Base-by-base conservation (phyloP, 2,888 invertebrate species). In the Poecilus cupreus region DNA sequence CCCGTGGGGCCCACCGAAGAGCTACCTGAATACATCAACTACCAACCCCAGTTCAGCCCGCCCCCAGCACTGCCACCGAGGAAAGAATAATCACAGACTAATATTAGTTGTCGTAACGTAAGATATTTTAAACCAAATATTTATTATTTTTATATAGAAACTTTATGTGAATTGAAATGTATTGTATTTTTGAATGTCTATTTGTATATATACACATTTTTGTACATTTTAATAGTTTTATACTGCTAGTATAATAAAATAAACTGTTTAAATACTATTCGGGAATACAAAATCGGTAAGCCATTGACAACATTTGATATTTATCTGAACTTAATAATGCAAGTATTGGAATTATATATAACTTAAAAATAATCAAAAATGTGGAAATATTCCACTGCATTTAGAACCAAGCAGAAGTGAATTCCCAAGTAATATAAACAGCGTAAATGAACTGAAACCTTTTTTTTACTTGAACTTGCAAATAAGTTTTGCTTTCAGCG, bases 211-310 rank as follows among this genome's bases (percentile, higher is more conserved):
- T 80, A 80, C 72, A 72, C 72, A 72, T 68, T 80, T 80, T 80
- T 80, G 80, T 80, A 80, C 80, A 80, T 80, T 80, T 68, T 80
- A 72, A 80, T 80, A 80, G 72, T 80, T 80, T 80, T 80, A 80
- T 80, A 80, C 72, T 54, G 54, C 22, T 64, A 64, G 78, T 78
- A 39, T 80, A 80, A 39, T 60, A 68, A 68, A 80, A 72, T 64
- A 80, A 72, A 51, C 13, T 26, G 37, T 74, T 20, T 60, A 54
- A 57, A 72, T 72, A 72, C 20, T 72, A 68, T 37, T 39, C 8
- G 43, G 46, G 72, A 72, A 72, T 72, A 46, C 46, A 22, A 24
- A 26, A 22, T 20, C 22, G 26, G n/a, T 64, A 49, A 8, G 49
- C 6, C 11, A 32, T 32, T 8, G 32, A 6, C 32, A 8, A 32